Percentiles rank a stretch among this genome's conserved stretches.
phyloP scores from a whole-genome alignment of 1,140 invertebrate genomes.

The Meloidogyne chitwoodi region DNA sequence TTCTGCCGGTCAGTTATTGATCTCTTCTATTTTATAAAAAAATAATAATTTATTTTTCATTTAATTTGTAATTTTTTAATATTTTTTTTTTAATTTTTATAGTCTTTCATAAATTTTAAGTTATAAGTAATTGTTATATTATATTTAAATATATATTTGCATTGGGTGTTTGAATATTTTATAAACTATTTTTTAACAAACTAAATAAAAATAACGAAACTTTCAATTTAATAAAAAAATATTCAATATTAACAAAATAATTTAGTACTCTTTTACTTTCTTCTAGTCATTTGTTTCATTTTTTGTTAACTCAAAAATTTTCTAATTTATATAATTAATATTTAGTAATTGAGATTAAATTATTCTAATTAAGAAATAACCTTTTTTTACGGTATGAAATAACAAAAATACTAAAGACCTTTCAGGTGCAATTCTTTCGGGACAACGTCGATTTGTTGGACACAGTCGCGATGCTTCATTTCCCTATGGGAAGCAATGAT shows the following conservation, averaged over 20 bases:
- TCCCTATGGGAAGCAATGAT: neutral
- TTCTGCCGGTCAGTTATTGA: neutral
- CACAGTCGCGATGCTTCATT: slow-evolving; percentile 13
- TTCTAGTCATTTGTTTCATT: neutral
- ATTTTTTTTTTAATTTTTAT: neutral
- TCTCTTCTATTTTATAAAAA: neutral
- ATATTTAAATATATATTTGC: too few relatives aligned
- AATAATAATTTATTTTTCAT: neutral
- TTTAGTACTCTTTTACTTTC: too few relatives aligned
- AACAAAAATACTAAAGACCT: neutral
- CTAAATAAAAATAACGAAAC: too few relatives aligned
- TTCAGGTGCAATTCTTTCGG: slow-evolving; percentile 3
- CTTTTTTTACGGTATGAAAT: neutral
- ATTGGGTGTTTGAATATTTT: too few relatives aligned
- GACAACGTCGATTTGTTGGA: slow-evolving; percentile 14
- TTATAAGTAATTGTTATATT: too few relatives aligned
- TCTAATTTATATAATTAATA: neutral
- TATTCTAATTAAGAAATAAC: neutral
- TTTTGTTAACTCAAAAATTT: neutral
- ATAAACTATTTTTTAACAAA: too few relatives aligned
- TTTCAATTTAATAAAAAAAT: too few relatives aligned
- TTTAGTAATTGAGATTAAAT: neutral
- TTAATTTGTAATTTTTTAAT: too few relatives aligned
- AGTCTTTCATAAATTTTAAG: neutral
- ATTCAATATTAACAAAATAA: too few relatives aligned